Conservation (phyloP, 2,797 vertebrate species). For the Myotis findleyi region DNA sequence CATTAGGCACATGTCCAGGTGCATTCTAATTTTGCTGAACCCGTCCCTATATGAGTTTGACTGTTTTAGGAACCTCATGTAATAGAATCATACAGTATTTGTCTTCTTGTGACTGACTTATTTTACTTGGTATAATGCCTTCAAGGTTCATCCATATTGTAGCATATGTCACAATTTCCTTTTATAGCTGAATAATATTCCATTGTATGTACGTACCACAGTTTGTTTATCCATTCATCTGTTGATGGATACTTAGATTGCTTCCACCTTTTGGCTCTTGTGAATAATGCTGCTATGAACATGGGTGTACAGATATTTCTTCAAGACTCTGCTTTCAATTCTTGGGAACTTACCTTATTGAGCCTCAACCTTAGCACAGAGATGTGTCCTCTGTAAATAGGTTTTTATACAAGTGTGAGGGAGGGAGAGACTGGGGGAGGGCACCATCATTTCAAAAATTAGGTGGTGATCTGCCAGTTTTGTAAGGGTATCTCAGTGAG, state of each 20-base stretch:
- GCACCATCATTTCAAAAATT: not conserved
- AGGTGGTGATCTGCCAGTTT: not conserved
- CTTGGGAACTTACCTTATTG: not conserved
- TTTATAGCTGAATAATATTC: not conserved
- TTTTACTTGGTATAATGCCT: not conserved
- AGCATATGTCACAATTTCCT: not conserved
- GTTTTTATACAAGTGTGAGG: not conserved
- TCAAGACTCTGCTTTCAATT: not conserved
- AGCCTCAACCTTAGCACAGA: not conserved
- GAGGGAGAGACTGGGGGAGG: not conserved
- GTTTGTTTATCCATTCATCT: not conserved
- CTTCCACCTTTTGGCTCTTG: not conserved
- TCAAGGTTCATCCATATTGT: not conserved
- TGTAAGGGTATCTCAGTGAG: not conserved
- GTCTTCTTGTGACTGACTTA: not conserved
- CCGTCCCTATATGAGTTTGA: not conserved
- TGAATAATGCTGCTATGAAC: not conserved
- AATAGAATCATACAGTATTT: not conserved
- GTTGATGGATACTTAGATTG: not conserved
- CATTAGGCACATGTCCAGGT: not conserved
- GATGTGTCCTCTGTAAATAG: not conserved
- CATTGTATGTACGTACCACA: not conserved
- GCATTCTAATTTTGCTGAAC: constrained; percentile 37
- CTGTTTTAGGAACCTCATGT: not conserved
- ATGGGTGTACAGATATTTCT: not conserved